A percentile compares a stretch with the other conserved stretches of the same genome.
Evolutionary conservation across 2,888 invertebrate genomes (phyloP).

Genomic region (Hirtodrosophila confusa): DNA sequence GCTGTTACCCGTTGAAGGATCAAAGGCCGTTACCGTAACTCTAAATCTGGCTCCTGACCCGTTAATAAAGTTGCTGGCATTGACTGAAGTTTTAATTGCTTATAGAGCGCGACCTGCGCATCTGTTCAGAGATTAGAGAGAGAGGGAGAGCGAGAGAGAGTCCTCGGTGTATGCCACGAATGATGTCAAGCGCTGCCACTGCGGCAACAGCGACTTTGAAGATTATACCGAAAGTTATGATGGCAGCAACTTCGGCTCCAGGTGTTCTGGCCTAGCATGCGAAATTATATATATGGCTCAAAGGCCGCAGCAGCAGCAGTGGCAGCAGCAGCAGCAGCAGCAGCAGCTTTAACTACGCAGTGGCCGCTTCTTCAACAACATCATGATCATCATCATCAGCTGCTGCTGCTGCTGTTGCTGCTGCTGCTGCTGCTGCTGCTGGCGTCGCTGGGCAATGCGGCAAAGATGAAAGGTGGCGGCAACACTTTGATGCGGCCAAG

Average conservation of each 20-base stretch:
- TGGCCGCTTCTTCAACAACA: constrained; percentile 51
- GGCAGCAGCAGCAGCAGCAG: constrained; percentile 45
- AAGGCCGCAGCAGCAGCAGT: constrained; percentile 36
- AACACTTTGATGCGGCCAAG: constrained; percentile 85
- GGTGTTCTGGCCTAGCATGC: constrained; percentile 71
- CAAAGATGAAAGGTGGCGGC: constrained; percentile 78
- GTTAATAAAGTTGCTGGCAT: constrained; percentile 77
- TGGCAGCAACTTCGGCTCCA: constrained; percentile 48
- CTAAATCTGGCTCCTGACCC: constrained; percentile 39
- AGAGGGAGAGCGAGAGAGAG: constrained; percentile 14
- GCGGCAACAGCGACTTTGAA: constrained; percentile 70
- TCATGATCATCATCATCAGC: constrained; percentile 33
- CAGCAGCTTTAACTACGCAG: constrained; percentile 71
- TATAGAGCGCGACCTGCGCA: constrained; percentile 63
- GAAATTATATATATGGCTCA: constrained; percentile 77
- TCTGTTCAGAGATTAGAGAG: constrained; percentile 67
- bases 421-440: constrained; percentile 46
- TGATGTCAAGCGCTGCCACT: constrained; percentile 68
- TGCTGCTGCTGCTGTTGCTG: constrained; percentile 36
- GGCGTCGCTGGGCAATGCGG: constrained; percentile 67
- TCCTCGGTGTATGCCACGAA: constrained; percentile 47
- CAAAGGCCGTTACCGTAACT: constrained; percentile 75
- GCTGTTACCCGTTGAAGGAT: constrained; percentile 50
- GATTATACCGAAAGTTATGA: constrained; percentile 77
- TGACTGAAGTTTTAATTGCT: constrained; percentile 74